phyloP scores from a whole-genome alignment of 2,888 invertebrate species.

The Lepidocyrtinus sp. region DNA sequence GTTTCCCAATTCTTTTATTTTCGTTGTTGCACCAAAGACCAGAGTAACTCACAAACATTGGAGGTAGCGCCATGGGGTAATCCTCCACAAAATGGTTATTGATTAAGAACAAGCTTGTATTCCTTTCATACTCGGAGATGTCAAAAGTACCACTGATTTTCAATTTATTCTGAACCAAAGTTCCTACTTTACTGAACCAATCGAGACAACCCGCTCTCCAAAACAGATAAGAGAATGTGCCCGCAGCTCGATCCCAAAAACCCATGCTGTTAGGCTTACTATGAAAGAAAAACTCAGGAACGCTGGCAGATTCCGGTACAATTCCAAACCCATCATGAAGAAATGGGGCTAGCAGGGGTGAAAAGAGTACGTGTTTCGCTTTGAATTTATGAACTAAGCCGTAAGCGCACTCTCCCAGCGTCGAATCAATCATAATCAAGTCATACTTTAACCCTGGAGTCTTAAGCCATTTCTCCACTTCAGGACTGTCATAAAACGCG shows the following conservation, averaged over 20 bases:
- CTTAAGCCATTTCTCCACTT: slow-evolving; percentile 21
- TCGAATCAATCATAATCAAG: slow-evolving; percentile 22
- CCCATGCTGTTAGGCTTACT: slow-evolving; percentile 14
- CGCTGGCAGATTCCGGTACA: slow-evolving; percentile 16
- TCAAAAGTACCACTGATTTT: slow-evolving; percentile 20
- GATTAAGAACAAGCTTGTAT: slow-evolving; percentile 41
- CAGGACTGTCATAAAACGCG: slow-evolving; percentile 40
- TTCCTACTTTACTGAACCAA: not conserved
- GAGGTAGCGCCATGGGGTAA: slow-evolving; percentile 38
- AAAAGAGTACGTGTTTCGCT: slow-evolving; percentile 32
- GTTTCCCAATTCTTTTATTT: not conserved
- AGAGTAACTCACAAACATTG: slow-evolving; percentile 32
- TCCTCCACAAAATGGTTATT: slow-evolving; percentile 42
- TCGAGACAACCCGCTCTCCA: slow-evolving; percentile 18
- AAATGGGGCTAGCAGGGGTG: not conserved
- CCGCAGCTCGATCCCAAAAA: not conserved
- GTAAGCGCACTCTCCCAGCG: slow-evolving; percentile 24
- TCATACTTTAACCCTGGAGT: slow-evolving; percentile 19
- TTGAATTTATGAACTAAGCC: slow-evolving; percentile 36
- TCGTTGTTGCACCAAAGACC: slow-evolving; percentile 28
- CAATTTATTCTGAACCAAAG: not conserved
- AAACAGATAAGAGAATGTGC: not conserved
- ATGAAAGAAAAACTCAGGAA: slow-evolving; percentile 3
- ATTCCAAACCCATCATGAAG: slow-evolving; percentile 28
- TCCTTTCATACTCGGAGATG: slow-evolving; percentile 23